Conservation (phyloP, 2,888 invertebrate species). For the Kuschelorhynchus macadamiae region DNA sequence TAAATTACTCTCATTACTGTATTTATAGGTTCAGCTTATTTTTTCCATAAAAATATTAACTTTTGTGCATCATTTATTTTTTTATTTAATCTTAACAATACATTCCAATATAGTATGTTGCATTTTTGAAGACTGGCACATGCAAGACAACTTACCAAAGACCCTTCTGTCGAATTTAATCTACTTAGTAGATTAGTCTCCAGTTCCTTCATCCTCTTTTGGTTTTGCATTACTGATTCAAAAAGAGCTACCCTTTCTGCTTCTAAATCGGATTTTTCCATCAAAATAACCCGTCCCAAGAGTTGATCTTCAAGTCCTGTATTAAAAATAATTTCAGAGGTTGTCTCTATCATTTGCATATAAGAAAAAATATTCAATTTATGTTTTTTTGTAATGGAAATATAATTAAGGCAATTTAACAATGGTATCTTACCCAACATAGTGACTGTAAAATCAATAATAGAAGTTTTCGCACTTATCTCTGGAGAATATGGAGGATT, state of each 20-base stretch:
- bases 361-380: no score
- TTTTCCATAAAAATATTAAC: no score
- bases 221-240: constrained; percentile 97
- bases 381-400: no score
- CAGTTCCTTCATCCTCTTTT: constrained; percentile 94
- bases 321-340: background rate
- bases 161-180: constrained; percentile 92
- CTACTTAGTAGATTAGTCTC: constrained; percentile 93
- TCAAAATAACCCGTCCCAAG: constrained; percentile 92
- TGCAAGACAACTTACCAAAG: constrained; percentile 27
- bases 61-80: no score
- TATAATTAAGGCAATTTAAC: no score
- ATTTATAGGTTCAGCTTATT: no score
- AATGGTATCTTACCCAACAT: constrained; percentile 82
- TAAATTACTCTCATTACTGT: no score
- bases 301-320: constrained; percentile 93
- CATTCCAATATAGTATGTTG: no score
- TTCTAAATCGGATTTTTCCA: constrained; percentile 96
- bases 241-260: constrained; percentile 93
- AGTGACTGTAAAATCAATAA: constrained; percentile 98
- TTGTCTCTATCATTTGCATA: background rate
- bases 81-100: no score
- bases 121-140: no score
- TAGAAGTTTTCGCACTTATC: constrained; percentile 95
- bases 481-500: constrained; percentile 98